Evolutionary conservation across 2,113 vertebrate genomes (phyloP).

Genomic region (Chaetodon trifascialis): DNA sequence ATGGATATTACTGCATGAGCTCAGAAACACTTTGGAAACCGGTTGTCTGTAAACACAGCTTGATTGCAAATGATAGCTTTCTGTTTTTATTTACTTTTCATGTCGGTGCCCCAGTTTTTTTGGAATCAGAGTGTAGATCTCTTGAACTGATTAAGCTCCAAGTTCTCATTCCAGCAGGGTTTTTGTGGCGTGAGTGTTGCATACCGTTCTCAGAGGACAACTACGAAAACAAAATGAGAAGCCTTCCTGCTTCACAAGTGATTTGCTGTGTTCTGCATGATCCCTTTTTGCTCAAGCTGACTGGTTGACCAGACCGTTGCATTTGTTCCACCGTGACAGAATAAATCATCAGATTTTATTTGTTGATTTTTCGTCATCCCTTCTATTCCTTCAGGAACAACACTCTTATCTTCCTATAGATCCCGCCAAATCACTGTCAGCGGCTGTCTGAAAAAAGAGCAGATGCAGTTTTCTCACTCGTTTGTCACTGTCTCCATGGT

Average conservation of each 20-base stretch:
- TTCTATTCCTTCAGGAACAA: no score
- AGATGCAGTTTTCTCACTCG: background rate
- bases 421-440: background rate
- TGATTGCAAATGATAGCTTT: no score
- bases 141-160: slow-evolving; percentile 26
- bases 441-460: background rate
- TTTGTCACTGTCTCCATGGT: background rate
- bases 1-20: no score
- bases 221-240: background rate
- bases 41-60: no score
- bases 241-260: background rate
- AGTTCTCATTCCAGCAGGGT: slow-evolving; percentile 11
- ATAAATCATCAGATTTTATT: background rate
- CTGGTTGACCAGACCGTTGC: background rate
- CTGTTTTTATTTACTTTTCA: no score
- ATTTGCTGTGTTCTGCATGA: background rate
- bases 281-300: background rate
- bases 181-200: background rate
- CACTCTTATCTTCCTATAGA: background rate
- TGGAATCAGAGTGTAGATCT: background rate
- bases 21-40: no score
- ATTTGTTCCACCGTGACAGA: background rate
- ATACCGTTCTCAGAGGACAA: background rate
- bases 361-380: background rate
- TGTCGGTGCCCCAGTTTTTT: no score